Evolutionary conservation across 1,140 invertebrate species (phyloP), one percentile per base, ranked within the genome.

Genomic region (Zaprionus inermis): DNA sequence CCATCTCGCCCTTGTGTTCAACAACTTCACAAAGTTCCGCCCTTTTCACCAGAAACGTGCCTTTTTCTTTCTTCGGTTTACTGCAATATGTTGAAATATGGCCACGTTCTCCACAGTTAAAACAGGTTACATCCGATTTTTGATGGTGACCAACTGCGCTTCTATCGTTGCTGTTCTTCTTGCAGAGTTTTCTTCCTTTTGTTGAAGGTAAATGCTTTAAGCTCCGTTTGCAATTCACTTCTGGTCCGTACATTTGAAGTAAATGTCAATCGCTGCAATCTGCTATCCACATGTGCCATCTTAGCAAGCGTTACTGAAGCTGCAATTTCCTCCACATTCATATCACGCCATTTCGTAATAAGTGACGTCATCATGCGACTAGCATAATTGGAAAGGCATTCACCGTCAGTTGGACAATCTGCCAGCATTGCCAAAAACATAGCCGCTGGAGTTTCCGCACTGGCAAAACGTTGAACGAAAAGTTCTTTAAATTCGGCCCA

Each of bases 161-260:
- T 16, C 56, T 68, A 30, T 18, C 55, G 41, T 14, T 59, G 34
- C 56, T 44, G 41, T 58, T 55, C 56, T 18, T 67, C 16, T 56
- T 73, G 63, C 18, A 34, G 14, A 61, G 11, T 36, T 46, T 73
- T 73, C 36, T 68, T 73, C 46, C 51, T 74, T 69, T 74, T 74
- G 22, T 28, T 28, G 24, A 28, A 28, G 3, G 24, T 28, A 28
- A 28, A 28, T 28, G 24, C 24, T 28, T 28, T 28, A 28, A 28
- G 24, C 5, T 28, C 24, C 24, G 24, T 28, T 28, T 28, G 24
- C 24, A 28, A 28, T 28, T 28, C 24, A 28, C 24, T 28, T 28
- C 24, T 28, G 24, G 24, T 28, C 24, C 24, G 24, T 28, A 28
- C 24, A 28, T 28, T 28, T 28, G 24, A 28, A 28, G 24, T 28